A percentile compares a stretch with the other conserved stretches of the same genome.
These are phyloP conservation scores for Cephalotes varians DNA, from an alignment of 2,888 invertebrate species.

Conservation along the genomic window DNA sequence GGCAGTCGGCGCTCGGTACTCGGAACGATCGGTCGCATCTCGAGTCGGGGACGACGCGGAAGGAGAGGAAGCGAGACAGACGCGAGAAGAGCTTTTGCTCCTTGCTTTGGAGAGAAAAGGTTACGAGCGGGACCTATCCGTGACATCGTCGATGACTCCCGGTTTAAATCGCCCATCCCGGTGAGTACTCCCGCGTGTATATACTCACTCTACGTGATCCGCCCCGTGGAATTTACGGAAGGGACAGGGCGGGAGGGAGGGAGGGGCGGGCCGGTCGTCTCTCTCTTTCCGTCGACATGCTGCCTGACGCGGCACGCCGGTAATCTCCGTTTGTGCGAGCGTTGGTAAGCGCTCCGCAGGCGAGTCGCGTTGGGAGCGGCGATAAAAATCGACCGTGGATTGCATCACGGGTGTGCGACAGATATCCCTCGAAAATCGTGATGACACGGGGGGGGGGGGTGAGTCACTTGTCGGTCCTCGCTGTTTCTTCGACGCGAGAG, in stretches of 20 bases:
- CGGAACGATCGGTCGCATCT: not conserved
- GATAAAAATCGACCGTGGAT: not conserved
- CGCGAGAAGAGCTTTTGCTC: too few relatives aligned
- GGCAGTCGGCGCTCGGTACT: slow-evolving; percentile 35
- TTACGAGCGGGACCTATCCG: not conserved
- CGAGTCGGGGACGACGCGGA: not conserved
- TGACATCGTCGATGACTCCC: slow-evolving; percentile 43
- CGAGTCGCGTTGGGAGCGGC: not conserved
- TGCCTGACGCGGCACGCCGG: slow-evolving; percentile 5
- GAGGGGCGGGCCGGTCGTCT: too few relatives aligned
- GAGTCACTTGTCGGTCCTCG: too few relatives aligned
- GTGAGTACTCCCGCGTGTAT: slow-evolving; percentile 35
- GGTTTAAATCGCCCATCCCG: slow-evolving; percentile 35
- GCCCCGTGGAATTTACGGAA: not conserved
- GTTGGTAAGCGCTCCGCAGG: not conserved
- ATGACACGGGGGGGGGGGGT: too few relatives aligned
- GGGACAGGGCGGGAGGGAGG: too few relatives aligned
- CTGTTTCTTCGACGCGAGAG: too few relatives aligned
- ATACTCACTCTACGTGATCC: not conserved
- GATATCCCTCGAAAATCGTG: too few relatives aligned
- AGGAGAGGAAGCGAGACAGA: not conserved
- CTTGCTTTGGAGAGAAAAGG: too few relatives aligned
- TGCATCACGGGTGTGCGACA: too few relatives aligned
- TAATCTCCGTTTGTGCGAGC: not conserved
- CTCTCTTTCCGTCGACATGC: not conserved